phyloP scores from a whole-genome alignment of 2,888 invertebrate genomes.

The Carpatolechia fugitivella region DNA sequence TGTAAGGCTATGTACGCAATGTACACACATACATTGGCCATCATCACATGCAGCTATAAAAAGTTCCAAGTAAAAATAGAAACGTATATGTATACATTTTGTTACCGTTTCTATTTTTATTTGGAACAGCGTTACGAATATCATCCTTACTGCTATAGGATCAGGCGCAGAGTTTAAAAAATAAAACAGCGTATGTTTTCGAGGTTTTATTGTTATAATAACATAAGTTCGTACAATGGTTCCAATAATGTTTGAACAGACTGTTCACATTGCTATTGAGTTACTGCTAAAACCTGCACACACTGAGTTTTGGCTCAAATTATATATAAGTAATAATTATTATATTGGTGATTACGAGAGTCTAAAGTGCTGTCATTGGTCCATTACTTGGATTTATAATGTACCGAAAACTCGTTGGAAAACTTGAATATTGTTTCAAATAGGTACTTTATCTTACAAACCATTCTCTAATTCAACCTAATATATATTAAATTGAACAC shows the following conservation, averaged over 20 bases:
- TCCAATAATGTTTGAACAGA: conserved; percentile 70
- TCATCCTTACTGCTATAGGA: too few relatives aligned
- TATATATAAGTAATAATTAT: conserved; percentile 13
- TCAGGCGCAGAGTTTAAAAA: too few relatives aligned
- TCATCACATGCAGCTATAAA: too few relatives aligned
- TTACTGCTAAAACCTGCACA: conserved; percentile 44
- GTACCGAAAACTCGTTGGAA: conserved; percentile 40
- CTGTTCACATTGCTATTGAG: conserved; percentile 59
- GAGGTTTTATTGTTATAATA: conserved; percentile 65
- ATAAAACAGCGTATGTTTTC: conserved; percentile 39
- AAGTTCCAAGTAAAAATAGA: too few relatives aligned
- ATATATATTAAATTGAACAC: conserved; percentile 73
- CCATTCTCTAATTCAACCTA: conserved; percentile 67
- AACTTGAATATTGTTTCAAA: conserved; percentile 49
- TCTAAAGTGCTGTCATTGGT: conserved; percentile 66
- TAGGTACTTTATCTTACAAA: conserved; percentile 37
- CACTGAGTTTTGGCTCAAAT: conserved; percentile 31
- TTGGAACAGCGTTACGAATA: too few relatives aligned
- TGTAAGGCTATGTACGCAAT: too few relatives aligned
- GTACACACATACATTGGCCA: too few relatives aligned
- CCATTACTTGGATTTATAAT: conserved; percentile 66
- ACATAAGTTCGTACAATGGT: conserved; percentile 75
- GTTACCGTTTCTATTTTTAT: too few relatives aligned
- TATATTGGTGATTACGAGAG: conserved; percentile 44
- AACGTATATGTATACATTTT: too few relatives aligned